Base-by-base conservation (phyloP, 1,140 invertebrate species). In the Drosophila sp. region DNA sequence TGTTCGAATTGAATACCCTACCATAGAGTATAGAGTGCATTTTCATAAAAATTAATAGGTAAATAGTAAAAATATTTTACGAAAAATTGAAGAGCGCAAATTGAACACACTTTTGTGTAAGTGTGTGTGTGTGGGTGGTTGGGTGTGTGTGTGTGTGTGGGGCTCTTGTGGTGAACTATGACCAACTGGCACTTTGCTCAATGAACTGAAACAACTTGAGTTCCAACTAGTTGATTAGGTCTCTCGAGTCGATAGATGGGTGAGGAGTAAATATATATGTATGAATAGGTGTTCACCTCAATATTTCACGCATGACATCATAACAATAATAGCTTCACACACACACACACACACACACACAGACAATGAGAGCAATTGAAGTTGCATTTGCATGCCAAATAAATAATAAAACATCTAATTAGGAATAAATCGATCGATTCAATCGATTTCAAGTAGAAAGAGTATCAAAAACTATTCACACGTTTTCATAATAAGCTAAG, bases 201-300 rank as follows among this genome's bases (percentile, higher is more conserved):
- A 72, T 89, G 85, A 89, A 90, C 80, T 74, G 84, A 76, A 79
- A 75, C 77, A 50, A 66, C 73, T 84, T 66, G 74, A 70, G 65
- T 70, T 65, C 72, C 65, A 73, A 69, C 80, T 75, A 78, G 77
- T 76, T 73, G 70, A 79, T 89, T 80, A 89, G 74, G 61, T 70
- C 57, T 70, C 57, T 64, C 58, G 58, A 83, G 69, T 70, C 35
- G 47, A 57, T 33, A 54, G 50, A 61, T 11, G 64, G 55, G 61
- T 64, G 72, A 1, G 23, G 23, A 47, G 6, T 25, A 7, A 2
- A 47, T 2, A 23, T 8, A 50, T 7, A 50, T 25, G 5, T 66
- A 79, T 72, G 79, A 71, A 76, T 76, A 79, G 63, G 72, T 63
- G 64, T 67, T 89, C 80, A 80, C 80, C 85, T 89, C 80, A 78